Percentiles rank a stretch among this genome's conserved stretches.
Evolutionary conservation across 2,113 vertebrate species (phyloP).

Genomic region (Pseudopodoces humilis): DNA sequence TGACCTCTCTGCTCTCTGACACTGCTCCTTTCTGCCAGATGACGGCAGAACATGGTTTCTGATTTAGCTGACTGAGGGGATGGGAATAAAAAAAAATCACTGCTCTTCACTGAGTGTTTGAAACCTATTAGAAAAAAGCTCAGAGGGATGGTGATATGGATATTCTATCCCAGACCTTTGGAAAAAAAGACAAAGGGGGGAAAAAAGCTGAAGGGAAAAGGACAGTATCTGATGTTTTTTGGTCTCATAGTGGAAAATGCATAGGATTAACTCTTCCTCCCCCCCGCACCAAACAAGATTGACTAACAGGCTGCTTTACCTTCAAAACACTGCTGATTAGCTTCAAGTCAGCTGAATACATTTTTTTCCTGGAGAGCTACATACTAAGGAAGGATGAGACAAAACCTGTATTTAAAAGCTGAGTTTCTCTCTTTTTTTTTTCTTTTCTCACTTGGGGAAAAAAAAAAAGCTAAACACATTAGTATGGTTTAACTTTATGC

Average conservation of each 20-base stretch:
- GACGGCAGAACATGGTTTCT: not conserved
- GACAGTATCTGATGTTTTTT: not conserved
- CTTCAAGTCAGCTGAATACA: not conserved
- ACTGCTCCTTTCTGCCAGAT: not conserved
- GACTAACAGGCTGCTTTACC: not conserved
- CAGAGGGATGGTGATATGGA: not conserved
- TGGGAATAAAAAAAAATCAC: not conserved
- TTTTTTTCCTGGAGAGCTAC: not conserved
- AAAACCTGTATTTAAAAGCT: not conserved
- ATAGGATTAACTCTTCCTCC: not conserved
- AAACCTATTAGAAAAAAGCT: not conserved
- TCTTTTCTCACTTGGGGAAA: not conserved
- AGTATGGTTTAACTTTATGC: not conserved
- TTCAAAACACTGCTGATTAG: not conserved
- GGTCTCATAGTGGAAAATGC: not conserved
- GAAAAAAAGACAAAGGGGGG: not conserved
- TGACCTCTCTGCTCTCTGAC: not conserved
- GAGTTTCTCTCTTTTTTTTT: not conserved
- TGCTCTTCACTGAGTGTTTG: not conserved
- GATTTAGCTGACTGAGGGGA: not conserved
- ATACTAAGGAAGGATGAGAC: not conserved
- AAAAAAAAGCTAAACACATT: not conserved
- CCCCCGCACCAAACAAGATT: not conserved
- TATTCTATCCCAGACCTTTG: not conserved
- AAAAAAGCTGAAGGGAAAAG: not conserved